These are phyloP conservation scores for Homalodisca vitripennis DNA, from an alignment of 1,140 invertebrate species.

Conservation along the genomic window DNA sequence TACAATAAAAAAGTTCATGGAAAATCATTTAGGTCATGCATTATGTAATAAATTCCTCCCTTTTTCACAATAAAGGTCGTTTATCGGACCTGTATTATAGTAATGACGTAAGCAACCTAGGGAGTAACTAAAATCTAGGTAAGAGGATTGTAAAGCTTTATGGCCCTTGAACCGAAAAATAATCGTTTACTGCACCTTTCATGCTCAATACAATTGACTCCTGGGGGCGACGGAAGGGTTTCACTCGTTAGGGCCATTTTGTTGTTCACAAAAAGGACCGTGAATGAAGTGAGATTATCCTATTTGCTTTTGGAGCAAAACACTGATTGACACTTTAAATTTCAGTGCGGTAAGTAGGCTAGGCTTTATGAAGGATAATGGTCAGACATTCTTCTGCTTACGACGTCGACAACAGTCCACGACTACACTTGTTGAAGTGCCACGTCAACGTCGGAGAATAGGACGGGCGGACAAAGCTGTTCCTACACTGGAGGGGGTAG, in stretches of 20 bases:
- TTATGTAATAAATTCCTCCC: too few relatives aligned
- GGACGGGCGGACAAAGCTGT: too few relatives aligned
- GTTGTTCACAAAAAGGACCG: slow-evolving; percentile 25
- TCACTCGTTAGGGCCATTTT: slow-evolving; percentile 34
- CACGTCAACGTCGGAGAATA: too few relatives aligned
- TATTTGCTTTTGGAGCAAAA: slow-evolving; percentile 34
- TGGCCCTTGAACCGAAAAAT: slow-evolving; percentile 28
- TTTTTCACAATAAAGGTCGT: too few relatives aligned
- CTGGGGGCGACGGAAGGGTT: slow-evolving; percentile 23
- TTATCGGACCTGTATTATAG: too few relatives aligned
- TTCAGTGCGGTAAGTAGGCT: slow-evolving; percentile 25
- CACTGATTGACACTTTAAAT: slow-evolving; percentile 35
- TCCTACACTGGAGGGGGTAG: too few relatives aligned
- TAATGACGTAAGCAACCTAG: neutral
- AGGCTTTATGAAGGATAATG: slow-evolving; percentile 10
- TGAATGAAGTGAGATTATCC: slow-evolving; percentile 30
- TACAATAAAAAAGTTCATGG: too few relatives aligned
- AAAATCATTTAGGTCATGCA: too few relatives aligned
- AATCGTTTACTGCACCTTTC: slow-evolving; percentile 35
- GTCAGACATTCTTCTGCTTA: neutral
- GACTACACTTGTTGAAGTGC: neutral
- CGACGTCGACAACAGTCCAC: neutral
- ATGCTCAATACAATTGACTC: slow-evolving; percentile 30
- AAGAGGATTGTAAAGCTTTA: slow-evolving; percentile 16
- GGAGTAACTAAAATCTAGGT: slow-evolving; percentile 13